Conservation (phyloP, 23 tunicate species). For the Halocynthia roretzi region DNA sequence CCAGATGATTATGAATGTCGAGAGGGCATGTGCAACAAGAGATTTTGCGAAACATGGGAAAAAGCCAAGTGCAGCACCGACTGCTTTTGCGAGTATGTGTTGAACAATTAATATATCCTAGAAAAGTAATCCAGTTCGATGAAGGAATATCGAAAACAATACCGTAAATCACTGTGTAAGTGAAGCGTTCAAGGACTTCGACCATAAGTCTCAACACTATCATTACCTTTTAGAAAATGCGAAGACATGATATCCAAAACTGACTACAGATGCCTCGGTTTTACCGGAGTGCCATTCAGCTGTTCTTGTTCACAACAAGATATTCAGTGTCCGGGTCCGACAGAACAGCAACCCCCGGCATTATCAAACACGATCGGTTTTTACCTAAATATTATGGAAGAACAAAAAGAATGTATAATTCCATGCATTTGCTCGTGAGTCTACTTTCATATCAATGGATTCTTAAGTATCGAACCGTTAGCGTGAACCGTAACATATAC, state of each 20-base stretch:
- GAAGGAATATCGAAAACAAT: too few relatives aligned
- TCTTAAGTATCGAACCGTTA: not conserved
- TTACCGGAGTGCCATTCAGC: not conserved
- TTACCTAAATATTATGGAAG: not conserved
- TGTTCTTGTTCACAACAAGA: slow-evolving; percentile 5
- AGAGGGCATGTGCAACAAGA: slow-evolving; percentile 7
- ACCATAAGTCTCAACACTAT: too few relatives aligned
- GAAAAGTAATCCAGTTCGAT: not conserved
- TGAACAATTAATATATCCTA: not conserved
- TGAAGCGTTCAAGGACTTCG: too few relatives aligned
- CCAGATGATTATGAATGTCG: not conserved
- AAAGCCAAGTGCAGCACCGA: not conserved
- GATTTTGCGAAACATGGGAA: slow-evolving; percentile 7
- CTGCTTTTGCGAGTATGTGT: slow-evolving; percentile 14
- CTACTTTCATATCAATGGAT: not conserved
- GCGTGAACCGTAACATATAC: not conserved
- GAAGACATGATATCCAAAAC: not conserved
- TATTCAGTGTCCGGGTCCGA: not conserved
- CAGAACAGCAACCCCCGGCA: not conserved
- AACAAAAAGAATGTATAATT: not conserved
- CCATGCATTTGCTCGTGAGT: slow-evolving; percentile 14
- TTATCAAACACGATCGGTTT: not conserved
- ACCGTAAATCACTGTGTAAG: too few relatives aligned
- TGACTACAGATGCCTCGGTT: slow-evolving; percentile 8
- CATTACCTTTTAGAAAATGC: not conserved